phyloP scores from a whole-genome alignment of 2,797 vertebrate species.

The Ibycter americanus region DNA sequence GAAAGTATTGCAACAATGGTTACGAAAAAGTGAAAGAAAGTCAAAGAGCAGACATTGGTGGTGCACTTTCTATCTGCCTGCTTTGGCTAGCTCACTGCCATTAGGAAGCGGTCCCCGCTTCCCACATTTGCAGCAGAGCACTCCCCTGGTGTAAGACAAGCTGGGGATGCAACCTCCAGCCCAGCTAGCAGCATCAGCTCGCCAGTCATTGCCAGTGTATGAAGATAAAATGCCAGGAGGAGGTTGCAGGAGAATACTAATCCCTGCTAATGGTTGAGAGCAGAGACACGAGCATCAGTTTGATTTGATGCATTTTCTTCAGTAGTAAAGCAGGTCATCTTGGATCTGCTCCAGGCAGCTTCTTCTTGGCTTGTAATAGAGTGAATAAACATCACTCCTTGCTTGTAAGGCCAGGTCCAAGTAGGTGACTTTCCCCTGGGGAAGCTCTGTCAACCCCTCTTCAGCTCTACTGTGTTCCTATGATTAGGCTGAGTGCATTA shows the following conservation, averaged over 20 bases:
- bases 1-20: not conserved
- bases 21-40: not conserved
- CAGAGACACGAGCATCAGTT: not conserved
- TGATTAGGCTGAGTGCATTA: not conserved
- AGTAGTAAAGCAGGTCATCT: not conserved
- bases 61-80: not conserved
- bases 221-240: not conserved
- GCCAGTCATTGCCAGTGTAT: not conserved
- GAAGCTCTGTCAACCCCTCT: not conserved
- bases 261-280: not conserved
- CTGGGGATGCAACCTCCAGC: not conserved
- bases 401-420: not conserved
- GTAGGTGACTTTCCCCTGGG: not conserved
- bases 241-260: not conserved
- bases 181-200: not conserved
- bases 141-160: not conserved
- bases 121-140: not conserved
- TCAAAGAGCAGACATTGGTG: rapidly evolving
- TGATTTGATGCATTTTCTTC: not conserved
- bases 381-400: not conserved
- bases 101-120: not conserved
- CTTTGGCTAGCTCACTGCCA: not conserved
- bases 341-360: slow-evolving; percentile 18
- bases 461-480: not conserved
- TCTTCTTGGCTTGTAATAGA: slow-evolving; percentile 3